Base-by-base conservation (phyloP, 1,140 invertebrate species). In the Micrasema minimum region DNA sequence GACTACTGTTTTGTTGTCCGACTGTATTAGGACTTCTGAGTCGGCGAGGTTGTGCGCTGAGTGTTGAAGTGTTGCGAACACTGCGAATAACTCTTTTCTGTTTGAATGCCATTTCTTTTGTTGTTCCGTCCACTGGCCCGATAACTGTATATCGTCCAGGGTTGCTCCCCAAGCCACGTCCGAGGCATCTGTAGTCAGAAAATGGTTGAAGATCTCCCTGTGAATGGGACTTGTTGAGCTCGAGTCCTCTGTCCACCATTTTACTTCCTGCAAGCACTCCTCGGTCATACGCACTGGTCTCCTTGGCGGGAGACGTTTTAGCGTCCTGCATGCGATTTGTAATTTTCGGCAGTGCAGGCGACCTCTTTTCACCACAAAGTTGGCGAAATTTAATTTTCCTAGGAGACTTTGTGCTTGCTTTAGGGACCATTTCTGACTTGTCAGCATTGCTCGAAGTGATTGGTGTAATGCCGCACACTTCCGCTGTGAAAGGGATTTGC, bases 331-430 rank as follows among this genome's bases (percentile, higher is more conserved):
- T 38, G 37, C 37, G 37, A 11, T 16, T 23, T 75, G 72, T 23
- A 78, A 59, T 4, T 11, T 23, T 0, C 74, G 74, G 59, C 73
- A 77, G 62, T 76, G 76, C 64, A 76, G 62, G 55, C 72, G 77
- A 87, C 86, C 48, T 85, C 84, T 65, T 81, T 76, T 77, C 87
- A 86, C 72, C 80, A 88, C 72, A 84, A 84, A 72, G 85, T 85
- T 72, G 80, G 83, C 82, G 75, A 82, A 83, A 5, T 86, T 82
- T 16, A 78, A 71, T 35, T 45, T 43, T 10, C 72, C 73, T 75
- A 74, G 64, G 9, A 79, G 73, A 45, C 75, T 46, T 67, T 77
- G 78, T 18, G 76, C 71, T 46, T 77, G 72, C 61, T 74, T 71
- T 16, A 78, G 59, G 41, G 38, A 41, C 38, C 1, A 41, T n/a